Evolutionary conservation across 2,888 invertebrate genomes (phyloP).

Genomic region (Agrenia bidenticulata): DNA sequence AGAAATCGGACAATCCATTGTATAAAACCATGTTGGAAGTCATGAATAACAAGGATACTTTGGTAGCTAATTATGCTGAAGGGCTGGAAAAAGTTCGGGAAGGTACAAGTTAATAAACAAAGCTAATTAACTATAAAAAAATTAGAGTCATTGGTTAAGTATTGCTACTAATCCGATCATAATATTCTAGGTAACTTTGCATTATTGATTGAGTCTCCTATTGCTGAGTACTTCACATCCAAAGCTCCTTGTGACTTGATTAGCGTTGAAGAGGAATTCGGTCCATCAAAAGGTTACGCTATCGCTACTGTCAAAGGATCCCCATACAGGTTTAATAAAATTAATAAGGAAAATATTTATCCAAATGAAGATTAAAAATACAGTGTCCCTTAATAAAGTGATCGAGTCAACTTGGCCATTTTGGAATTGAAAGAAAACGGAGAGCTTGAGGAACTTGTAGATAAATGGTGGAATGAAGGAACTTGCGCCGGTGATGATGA

Average conservation of each 20-base stretch:
- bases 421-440: slow-evolving; percentile 86
- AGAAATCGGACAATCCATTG: slow-evolving; percentile 81
- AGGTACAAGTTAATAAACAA: slow-evolving; percentile 6
- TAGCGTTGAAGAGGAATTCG: slow-evolving; percentile 71
- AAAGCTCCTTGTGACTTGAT: slow-evolving; percentile 90
- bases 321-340: slow-evolving; percentile 32
- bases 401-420: slow-evolving; percentile 88
- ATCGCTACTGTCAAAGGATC: slow-evolving; percentile 42
- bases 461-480: slow-evolving; percentile 93
- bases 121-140: too few relatives aligned
- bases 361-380: background rate
- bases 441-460: slow-evolving; percentile 81
- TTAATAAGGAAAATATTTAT: background rate
- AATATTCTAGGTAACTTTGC: slow-evolving; percentile 76
- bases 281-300: slow-evolving; percentile 39
- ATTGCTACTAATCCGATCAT: too few relatives aligned
- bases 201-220: slow-evolving; percentile 67
- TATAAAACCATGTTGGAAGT: slow-evolving; percentile 92
- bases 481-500: slow-evolving; percentile 44
- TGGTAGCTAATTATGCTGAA: slow-evolving; percentile 75
- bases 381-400: slow-evolving; percentile 63
- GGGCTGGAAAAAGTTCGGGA: slow-evolving; percentile 74
- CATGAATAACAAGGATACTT: slow-evolving; percentile 81
- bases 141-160: too few relatives aligned
- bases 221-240: slow-evolving; percentile 79